phyloP scores from a whole-genome alignment of 2,888 invertebrate genomes.

The Amblyjoppa fuscipennis region DNA sequence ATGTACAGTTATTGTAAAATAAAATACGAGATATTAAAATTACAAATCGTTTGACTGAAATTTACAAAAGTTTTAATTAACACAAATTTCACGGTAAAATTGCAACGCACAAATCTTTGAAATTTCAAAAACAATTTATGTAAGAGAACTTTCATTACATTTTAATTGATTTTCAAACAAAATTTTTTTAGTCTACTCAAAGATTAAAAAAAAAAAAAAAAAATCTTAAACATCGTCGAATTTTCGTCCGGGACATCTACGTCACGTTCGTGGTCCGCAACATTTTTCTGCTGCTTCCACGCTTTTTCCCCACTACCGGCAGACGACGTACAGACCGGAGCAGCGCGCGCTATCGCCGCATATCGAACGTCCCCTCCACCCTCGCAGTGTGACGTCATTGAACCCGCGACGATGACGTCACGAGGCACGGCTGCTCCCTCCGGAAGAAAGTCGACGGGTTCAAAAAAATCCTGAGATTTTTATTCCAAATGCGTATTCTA shows the following conservation, averaged over 20 bases:
- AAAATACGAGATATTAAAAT: too few species aligned
- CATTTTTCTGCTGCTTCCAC: slow-evolving; percentile 44
- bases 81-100: too few species aligned
- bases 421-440: slow-evolving; percentile 73
- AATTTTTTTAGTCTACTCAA: neutral
- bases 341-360: slow-evolving; percentile 69
- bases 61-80: too few species aligned
- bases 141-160: too few species aligned
- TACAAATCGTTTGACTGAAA: too few species aligned
- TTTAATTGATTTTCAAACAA: too few species aligned
- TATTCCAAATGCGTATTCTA: neutral
- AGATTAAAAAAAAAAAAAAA: neutral
- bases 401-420: slow-evolving; percentile 80
- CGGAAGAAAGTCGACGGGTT: neutral
- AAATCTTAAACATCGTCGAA: neutral
- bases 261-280: slow-evolving; percentile 33
- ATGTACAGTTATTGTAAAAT: too few species aligned
- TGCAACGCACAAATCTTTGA: too few species aligned
- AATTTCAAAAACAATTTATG: too few species aligned
- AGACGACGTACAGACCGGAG: slow-evolving; percentile 55
- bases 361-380: slow-evolving; percentile 77
- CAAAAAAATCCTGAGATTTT: neutral
- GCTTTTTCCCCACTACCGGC: slow-evolving; percentile 5
- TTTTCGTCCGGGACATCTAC: slow-evolving; percentile 1
- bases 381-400: slow-evolving; percentile 81